These are phyloP conservation scores for Brachyrhaphis roseni DNA, from an alignment of 2,797 vertebrate species.

Conservation along the genomic window DNA sequence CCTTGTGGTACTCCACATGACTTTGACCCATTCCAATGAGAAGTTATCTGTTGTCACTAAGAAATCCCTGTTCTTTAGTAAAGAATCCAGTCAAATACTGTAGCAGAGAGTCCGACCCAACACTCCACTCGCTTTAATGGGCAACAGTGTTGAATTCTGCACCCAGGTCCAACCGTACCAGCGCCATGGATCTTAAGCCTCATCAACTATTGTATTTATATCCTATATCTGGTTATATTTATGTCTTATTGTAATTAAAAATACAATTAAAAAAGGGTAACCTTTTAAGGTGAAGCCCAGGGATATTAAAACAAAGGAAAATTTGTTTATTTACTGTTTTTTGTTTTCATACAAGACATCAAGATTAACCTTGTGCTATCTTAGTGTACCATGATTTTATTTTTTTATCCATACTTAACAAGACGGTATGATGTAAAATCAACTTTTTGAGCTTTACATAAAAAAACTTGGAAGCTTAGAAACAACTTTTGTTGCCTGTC, in stretches of 20 bases:
- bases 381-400: background rate
- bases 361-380: background rate
- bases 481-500: background rate
- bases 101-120: background rate
- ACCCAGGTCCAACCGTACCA: background rate
- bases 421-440: too few species aligned
- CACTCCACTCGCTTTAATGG: background rate
- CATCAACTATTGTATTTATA: background rate
- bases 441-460: too few species aligned
- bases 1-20: background rate
- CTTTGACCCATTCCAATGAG: background rate
- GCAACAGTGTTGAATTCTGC: background rate
- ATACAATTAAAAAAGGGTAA: background rate
- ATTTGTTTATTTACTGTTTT: too few species aligned
- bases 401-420: background rate
- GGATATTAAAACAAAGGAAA: background rate
- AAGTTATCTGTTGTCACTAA: background rate
- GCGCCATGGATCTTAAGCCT: background rate
- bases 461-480: too few species aligned
- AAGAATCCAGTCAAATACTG: background rate
- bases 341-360: background rate
- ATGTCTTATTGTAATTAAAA: too few species aligned
- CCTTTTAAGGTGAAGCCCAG: background rate
- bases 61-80: background rate
- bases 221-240: too few species aligned